phyloP scores from a whole-genome alignment of 2,888 invertebrate species.

The Lapara coniferarum region DNA sequence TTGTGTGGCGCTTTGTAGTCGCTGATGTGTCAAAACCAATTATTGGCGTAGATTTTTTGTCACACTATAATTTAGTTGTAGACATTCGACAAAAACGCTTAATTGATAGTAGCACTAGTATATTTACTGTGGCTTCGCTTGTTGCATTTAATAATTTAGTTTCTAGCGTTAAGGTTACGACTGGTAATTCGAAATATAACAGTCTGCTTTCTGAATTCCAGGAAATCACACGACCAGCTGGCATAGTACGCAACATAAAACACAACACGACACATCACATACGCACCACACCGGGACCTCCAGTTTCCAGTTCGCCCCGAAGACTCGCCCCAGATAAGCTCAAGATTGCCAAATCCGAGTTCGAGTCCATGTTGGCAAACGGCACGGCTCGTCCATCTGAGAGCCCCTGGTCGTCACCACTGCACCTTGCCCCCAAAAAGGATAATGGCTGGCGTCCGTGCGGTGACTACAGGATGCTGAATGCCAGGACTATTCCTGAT shows the following conservation, averaged over 20 bases:
- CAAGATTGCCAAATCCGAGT: conserved; percentile 29
- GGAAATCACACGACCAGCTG: conserved; percentile 30
- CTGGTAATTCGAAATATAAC: background rate
- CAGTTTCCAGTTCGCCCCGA: conserved; percentile 26
- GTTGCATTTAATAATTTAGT: background rate
- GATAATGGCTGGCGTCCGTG: conserved; percentile 26
- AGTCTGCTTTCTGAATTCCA: background rate
- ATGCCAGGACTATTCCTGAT: conserved; percentile 4
- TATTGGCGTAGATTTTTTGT: conserved; percentile 28
- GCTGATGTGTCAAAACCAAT: conserved; percentile 27
- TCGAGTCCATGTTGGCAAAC: conserved; percentile 15
- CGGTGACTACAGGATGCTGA: conserved; percentile 1
- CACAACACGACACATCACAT: conserved; percentile 28
- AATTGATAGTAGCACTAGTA: conserved; percentile 6
- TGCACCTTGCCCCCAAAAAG: conserved; percentile 24
- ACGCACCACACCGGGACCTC: conserved; percentile 33
- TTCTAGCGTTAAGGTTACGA: background rate
- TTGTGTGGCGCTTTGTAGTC: conserved; percentile 26
- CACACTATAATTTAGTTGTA: conserved; percentile 21
- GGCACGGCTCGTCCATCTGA: conserved; percentile 24
- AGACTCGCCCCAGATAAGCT: conserved; percentile 28
- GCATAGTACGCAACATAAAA: conserved; percentile 15
- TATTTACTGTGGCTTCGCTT: background rate
- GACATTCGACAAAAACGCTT: conserved; percentile 15
- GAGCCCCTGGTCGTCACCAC: background rate